phyloP scores from a whole-genome alignment of 2,888 invertebrate species.

The Ametastegia equiseti region DNA sequence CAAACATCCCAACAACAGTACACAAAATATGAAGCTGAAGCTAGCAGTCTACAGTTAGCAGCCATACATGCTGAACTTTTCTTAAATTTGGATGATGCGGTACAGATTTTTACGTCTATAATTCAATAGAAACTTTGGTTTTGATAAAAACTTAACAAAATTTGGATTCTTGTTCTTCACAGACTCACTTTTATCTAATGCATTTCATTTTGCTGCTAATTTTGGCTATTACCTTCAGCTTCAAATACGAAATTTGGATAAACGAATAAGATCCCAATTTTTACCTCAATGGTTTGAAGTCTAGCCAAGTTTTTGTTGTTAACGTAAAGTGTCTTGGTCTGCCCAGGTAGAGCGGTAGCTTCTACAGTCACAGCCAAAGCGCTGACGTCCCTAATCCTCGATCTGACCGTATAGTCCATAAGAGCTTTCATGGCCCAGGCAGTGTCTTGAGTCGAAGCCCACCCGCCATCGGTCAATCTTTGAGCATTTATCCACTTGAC shows the following conservation, averaged over 20 bases:
- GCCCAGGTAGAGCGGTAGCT: constrained; percentile 87
- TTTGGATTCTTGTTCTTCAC: too few relatives aligned
- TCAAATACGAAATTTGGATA: too few relatives aligned
- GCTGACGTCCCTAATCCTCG: constrained; percentile 91
- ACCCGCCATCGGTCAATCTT: constrained; percentile 90
- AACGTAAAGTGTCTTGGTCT: constrained; percentile 83
- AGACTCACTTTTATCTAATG: too few relatives aligned
- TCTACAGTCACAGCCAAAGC: constrained; percentile 88
- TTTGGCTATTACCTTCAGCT: too few relatives aligned
- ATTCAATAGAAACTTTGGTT: too few relatives aligned
- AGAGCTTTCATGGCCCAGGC: constrained; percentile 92
- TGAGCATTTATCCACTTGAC: constrained; percentile 95
- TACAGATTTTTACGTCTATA: too few relatives aligned
- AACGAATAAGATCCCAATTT: constrained; percentile 37
- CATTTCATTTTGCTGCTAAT: too few relatives aligned
- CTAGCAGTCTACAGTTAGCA: too few relatives aligned
- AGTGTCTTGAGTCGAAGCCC: constrained; percentile 94
- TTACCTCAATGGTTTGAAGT: constrained; percentile 87
- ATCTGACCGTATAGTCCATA: constrained; percentile 91
- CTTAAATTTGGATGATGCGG: too few relatives aligned
- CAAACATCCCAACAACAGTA: neutral
- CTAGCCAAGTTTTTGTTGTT: constrained; percentile 87
- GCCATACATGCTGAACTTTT: too few relatives aligned
- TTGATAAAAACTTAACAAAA: too few relatives aligned
- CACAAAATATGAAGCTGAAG: neutral